phyloP scores from a whole-genome alignment of 2,888 invertebrate species.

The Orthosia gracilis region DNA sequence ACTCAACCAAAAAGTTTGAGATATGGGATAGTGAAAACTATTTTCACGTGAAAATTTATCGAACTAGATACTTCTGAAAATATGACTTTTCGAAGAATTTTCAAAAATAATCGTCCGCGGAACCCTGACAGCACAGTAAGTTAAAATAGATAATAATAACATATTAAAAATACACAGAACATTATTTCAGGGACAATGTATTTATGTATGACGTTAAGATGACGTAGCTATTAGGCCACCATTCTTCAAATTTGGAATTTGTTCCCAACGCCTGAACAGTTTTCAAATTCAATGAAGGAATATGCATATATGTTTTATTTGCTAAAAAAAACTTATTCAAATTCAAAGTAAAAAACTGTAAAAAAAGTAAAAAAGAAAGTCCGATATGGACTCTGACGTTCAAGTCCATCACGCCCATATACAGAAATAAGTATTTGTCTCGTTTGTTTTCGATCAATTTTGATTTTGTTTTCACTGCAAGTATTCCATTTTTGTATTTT shows the following conservation, averaged over 20 bases:
- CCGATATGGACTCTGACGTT: too few relatives aligned
- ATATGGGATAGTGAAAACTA: background rate
- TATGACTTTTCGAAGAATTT: constrained; percentile 18
- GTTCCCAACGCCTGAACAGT: constrained; percentile 22
- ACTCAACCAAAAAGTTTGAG: background rate
- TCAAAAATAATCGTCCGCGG: background rate
- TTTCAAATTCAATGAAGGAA: background rate
- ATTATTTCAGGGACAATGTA: constrained; percentile 45
- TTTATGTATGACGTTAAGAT: constrained; percentile 32
- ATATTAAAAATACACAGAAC: constrained; percentile 16
- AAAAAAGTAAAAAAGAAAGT: too few relatives aligned
- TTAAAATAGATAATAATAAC: constrained; percentile 19
- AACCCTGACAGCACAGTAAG: constrained; percentile 14
- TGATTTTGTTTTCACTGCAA: too few relatives aligned
- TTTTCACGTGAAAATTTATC: constrained; percentile 1
- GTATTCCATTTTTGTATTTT: too few relatives aligned
- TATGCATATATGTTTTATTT: too few relatives aligned
- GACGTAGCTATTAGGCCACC: constrained; percentile 37
- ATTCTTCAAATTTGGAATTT: constrained; percentile 21
- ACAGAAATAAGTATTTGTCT: too few relatives aligned
- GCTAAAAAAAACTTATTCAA: too few relatives aligned
- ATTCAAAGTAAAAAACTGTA: too few relatives aligned
- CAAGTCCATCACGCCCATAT: too few relatives aligned
- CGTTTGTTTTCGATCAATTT: too few relatives aligned
- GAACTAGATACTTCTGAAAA: background rate